Conservation (phyloP, 1,140 invertebrate genomes). For the Elymnias hypermnestra region DNA sequence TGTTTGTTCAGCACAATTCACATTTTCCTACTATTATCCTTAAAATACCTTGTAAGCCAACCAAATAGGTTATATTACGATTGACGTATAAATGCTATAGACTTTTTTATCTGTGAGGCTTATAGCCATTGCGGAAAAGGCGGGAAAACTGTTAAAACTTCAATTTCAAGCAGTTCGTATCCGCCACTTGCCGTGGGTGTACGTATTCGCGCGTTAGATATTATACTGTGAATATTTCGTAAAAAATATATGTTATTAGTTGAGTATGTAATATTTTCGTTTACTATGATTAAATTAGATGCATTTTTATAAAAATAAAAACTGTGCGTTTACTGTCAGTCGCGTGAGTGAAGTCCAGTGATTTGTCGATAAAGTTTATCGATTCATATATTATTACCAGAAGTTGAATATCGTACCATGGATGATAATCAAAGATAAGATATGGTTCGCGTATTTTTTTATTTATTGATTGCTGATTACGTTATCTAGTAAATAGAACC, state of each 20-base stretch:
- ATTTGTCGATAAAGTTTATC: background rate
- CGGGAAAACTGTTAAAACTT: slow-evolving; percentile 14
- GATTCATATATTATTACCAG: background rate
- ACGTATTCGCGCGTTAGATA: background rate
- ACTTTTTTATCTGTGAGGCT: background rate
- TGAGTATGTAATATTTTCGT: too few relatives aligned
- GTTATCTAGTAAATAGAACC: background rate
- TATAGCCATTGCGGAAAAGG: slow-evolving; percentile 10
- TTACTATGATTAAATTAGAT: too few relatives aligned
- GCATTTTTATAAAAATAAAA: too few relatives aligned
- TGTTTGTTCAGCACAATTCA: too few relatives aligned
- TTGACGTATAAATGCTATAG: background rate
- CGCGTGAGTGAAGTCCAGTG: background rate
- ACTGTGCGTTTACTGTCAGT: too few relatives aligned
- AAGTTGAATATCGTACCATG: background rate
- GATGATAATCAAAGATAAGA: background rate
- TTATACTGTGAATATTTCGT: too few relatives aligned
- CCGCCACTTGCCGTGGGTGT: slow-evolving; percentile 1
- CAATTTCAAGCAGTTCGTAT: slow-evolving; percentile 6
- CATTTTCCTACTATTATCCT: too few relatives aligned
- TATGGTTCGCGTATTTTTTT: background rate
- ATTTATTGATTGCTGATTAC: slow-evolving; percentile 1
- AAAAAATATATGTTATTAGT: too few relatives aligned
- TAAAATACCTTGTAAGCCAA: too few relatives aligned
- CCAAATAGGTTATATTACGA: too few relatives aligned